These are phyloP conservation scores for Epistrophe eligans DNA, from an alignment of 2,888 invertebrate species.

Conservation along the genomic window DNA sequence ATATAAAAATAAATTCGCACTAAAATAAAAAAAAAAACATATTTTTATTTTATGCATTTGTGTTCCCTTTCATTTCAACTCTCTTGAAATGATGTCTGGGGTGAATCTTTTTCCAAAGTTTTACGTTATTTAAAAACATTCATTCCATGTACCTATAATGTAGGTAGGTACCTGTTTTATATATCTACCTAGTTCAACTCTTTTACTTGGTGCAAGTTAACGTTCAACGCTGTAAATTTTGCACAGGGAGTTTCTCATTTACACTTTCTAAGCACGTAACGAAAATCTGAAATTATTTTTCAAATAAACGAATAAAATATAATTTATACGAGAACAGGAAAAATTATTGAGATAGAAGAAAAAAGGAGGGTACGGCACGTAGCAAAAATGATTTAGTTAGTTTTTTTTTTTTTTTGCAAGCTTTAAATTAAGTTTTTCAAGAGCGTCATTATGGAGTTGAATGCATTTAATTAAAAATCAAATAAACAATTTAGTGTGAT, in stretches of 20 bases:
- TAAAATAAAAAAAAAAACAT: neutral
- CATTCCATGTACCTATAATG: neutral
- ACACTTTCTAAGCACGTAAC: constrained; percentile 69
- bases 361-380: constrained; percentile 36
- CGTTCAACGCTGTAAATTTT: constrained; percentile 39
- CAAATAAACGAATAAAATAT: constrained; percentile 69
- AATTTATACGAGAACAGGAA: constrained; percentile 48
- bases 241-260: constrained; percentile 53
- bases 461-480: constrained; percentile 62
- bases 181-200: constrained; percentile 5
- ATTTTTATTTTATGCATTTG: constrained; percentile 2
- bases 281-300: constrained; percentile 72
- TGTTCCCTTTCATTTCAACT: neutral
- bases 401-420: neutral
- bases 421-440: constrained; percentile 8
- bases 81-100: neutral
- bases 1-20: neutral
- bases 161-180: neutral
- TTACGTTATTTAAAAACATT: constrained; percentile 3
- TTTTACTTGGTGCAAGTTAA: neutral
- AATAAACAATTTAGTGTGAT: constrained; percentile 37
- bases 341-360: constrained; percentile 45
- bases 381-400: constrained; percentile 41
- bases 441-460: constrained; percentile 31
- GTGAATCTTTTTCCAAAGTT: constrained; percentile 2